A percentile compares a stretch with the other conserved stretches of the same genome.
phyloP scores from a whole-genome alignment of 2,888 invertebrate genomes.

The Idaea dimidiata region DNA sequence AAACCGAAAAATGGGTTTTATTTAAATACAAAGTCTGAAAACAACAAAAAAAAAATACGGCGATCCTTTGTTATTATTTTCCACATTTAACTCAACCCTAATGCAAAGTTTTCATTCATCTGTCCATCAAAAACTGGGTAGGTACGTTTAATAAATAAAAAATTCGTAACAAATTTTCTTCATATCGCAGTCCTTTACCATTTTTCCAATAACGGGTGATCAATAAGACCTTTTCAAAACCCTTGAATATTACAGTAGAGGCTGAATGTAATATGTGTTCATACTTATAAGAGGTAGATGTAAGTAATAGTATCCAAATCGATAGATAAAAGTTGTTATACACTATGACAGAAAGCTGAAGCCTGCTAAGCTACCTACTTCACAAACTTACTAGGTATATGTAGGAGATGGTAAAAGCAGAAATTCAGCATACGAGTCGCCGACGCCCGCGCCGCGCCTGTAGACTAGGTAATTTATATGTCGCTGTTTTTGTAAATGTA shows the following conservation, averaged over 20 bases:
- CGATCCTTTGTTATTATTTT: too few species aligned
- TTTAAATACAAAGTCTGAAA: too few species aligned
- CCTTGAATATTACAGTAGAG: not conserved
- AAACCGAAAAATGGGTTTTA: too few species aligned
- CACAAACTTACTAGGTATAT: not conserved
- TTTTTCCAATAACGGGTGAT: slow-evolving; percentile 1
- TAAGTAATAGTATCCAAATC: not conserved
- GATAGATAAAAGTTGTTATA: not conserved
- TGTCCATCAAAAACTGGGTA: not conserved
- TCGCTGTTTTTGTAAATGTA: too few species aligned
- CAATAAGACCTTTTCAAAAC: not conserved
- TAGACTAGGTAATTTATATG: too few species aligned
- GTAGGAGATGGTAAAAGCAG: too few species aligned
- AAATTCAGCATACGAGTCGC: too few species aligned
- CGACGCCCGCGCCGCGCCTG: too few species aligned
- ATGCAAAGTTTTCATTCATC: too few species aligned
- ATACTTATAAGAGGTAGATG: too few species aligned
- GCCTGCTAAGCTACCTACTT: not conserved
- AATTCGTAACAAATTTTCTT: not conserved
- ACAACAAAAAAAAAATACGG: too few species aligned
- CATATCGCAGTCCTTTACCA: not conserved
- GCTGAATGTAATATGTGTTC: not conserved
- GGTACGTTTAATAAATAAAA: not conserved
- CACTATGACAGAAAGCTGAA: not conserved
- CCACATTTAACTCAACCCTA: too few species aligned